These are phyloP conservation scores for Chlamydotis undulata DNA, from an alignment of 2,113 vertebrate species.

Conservation along the genomic window DNA sequence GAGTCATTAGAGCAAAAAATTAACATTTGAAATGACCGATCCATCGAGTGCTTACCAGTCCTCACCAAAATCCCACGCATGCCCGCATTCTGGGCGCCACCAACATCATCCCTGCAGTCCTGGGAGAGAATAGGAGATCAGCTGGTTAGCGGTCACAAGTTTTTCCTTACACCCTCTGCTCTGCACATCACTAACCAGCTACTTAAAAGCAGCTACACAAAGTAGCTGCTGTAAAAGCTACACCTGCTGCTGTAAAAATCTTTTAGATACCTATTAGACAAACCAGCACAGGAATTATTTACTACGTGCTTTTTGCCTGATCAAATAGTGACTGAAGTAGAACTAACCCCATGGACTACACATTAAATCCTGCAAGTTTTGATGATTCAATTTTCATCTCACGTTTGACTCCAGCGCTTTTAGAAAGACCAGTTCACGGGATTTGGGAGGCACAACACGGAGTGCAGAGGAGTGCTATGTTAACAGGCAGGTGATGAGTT, in stretches of 20 bases:
- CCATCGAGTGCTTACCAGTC: conserved; percentile 79
- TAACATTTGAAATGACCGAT: rapidly evolving
- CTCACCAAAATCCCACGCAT: conserved; percentile 93
- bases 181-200: not conserved
- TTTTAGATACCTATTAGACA: rapidly evolving
- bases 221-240: not conserved
- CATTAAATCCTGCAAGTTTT: not conserved
- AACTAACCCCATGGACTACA: too few relatives aligned
- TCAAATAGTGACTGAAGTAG: not conserved
- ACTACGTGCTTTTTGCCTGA: not conserved
- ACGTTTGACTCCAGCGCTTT: not conserved
- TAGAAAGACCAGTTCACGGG: not conserved
- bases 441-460: not conserved
- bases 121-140: conserved; percentile 35
- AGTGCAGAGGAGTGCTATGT: not conserved
- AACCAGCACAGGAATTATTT: not conserved
- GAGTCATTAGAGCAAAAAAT: not conserved
- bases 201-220: rapidly evolving
- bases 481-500: not conserved
- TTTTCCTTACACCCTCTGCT: not conserved
- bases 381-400: not conserved
- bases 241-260: not conserved
- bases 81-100: conserved; percentile 87
- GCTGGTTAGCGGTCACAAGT: not conserved
- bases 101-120: conserved; percentile 94